Percentiles rank a stretch among this genome's conserved stretches.
Evolutionary conservation across 2,797 vertebrate genomes (phyloP).

Genomic region (Scleropages formosus): DNA sequence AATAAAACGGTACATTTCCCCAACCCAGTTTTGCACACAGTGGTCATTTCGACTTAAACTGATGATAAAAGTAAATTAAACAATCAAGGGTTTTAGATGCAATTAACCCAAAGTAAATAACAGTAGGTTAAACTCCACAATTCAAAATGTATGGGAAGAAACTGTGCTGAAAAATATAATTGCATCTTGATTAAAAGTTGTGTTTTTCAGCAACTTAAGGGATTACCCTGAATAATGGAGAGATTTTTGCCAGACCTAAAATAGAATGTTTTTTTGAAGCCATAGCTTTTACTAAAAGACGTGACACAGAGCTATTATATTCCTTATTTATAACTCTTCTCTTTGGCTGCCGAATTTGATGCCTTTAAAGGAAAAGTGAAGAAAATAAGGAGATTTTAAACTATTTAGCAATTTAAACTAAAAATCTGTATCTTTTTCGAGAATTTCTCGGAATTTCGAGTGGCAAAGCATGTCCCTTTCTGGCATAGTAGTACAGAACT

Average conservation of each 20-base stretch:
- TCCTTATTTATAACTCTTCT: too few species aligned
- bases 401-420: too few species aligned
- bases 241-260: neutral
- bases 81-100: neutral
- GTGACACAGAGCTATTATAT: too few species aligned
- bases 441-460: too few species aligned
- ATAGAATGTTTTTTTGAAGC: neutral
- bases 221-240: neutral
- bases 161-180: neutral
- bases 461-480: too few species aligned
- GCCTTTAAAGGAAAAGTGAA: too few species aligned
- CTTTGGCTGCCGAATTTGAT: too few species aligned
- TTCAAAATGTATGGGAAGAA: neutral
- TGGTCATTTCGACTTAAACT: neutral
- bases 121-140: neutral
- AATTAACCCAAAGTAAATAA: neutral
- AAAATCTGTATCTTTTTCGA: too few species aligned
- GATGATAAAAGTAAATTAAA: neutral
- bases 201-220: neutral
- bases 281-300: too few species aligned
- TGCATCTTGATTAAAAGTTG: neutral
- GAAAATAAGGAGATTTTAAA: too few species aligned
- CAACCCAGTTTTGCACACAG: neutral
- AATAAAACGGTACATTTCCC: neutral
- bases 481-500: too few species aligned